Evolutionary conservation across 2,888 invertebrate genomes (phyloP), one percentile per base, ranked within the genome.

Genomic region (Bombyx huttoni): DNA sequence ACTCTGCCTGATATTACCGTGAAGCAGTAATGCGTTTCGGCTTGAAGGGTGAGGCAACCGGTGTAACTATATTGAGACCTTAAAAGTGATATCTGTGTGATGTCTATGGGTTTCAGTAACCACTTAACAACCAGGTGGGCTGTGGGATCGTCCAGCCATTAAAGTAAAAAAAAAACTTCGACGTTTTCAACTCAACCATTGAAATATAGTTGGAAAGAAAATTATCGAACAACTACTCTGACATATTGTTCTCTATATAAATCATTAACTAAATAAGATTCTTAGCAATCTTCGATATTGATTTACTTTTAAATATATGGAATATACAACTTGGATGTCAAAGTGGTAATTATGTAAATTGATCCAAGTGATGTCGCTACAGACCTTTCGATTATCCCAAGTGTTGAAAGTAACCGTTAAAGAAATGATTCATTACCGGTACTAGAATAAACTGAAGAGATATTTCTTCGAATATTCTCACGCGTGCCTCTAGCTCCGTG

Each of bases 391-490:
- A 77, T 65, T 70, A 79, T 73, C 71, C 70, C 70, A 75, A 81
- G 79, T 81, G 75, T 69, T 75, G 68, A 74, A 60, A 73, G 71
- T 70, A 71, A 78, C 83, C 81, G 81, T 83, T 86, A 81, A 78
- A 72, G 72, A 81, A 81, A 85, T 86, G 81, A 86, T 82, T 86
- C 85, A 86, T 85, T 83, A 81, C 80, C 73, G 69, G 75, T 68
- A 75, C 81, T 77, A 81, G 80, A 80, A 83, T 78, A 81, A 83
- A 84, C 83, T 75, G 65, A 70, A 72, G 73, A 73, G 75, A 72
- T 83, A 76, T 82, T 85, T 87, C 83, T 84, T 78, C 77, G 83
- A 80, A 85, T 80, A 78, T 86, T 87, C 85, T 85, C 87, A 87
- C 86, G 85, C 80, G 76, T 77, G 72, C 69, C 72, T 68, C 68